These are phyloP conservation scores for Anoncus sp. DNA, from an alignment of 2,888 invertebrate species.

Conservation along the genomic window DNA sequence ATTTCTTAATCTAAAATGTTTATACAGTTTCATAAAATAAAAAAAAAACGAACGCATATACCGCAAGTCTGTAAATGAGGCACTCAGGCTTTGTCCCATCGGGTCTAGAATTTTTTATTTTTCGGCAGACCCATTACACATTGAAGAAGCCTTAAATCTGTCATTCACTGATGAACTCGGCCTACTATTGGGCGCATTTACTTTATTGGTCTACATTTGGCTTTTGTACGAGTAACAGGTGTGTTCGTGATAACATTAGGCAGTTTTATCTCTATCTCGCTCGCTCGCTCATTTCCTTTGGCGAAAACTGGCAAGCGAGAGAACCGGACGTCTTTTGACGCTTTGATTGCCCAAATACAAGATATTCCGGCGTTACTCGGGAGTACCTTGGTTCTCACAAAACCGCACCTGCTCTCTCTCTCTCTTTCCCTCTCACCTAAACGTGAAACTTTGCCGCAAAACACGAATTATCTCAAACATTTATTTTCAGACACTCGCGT, in stretches of 20 bases:
- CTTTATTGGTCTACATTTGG: background rate
- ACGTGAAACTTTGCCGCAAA: constrained; percentile 39
- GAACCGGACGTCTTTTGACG: constrained; percentile 52
- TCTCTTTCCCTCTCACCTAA: background rate
- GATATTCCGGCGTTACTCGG: constrained; percentile 30
- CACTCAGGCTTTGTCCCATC: too few species aligned
- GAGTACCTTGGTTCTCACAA: constrained; percentile 29
- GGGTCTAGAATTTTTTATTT: background rate
- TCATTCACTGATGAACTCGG: background rate
- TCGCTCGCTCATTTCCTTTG: constrained; percentile 3
- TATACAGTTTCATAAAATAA: too few species aligned
- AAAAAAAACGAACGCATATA: too few species aligned
- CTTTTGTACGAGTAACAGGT: constrained; percentile 53
- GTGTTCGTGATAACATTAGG: constrained; percentile 56
- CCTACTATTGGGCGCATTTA: background rate
- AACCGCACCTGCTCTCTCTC: constrained; percentile 20
- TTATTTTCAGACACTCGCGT: constrained; percentile 50
- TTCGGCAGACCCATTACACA: background rate
- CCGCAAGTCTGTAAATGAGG: too few species aligned
- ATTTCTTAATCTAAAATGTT: too few species aligned
- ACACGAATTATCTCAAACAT: constrained; percentile 48
- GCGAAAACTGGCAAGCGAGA: constrained; percentile 24
- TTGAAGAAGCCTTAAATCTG: background rate
- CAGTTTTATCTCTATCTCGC: constrained; percentile 10
- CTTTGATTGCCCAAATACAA: constrained; percentile 53